Evolutionary conservation across 2,888 invertebrate genomes (phyloP).

Genomic region (Cotesia congregata): DNA sequence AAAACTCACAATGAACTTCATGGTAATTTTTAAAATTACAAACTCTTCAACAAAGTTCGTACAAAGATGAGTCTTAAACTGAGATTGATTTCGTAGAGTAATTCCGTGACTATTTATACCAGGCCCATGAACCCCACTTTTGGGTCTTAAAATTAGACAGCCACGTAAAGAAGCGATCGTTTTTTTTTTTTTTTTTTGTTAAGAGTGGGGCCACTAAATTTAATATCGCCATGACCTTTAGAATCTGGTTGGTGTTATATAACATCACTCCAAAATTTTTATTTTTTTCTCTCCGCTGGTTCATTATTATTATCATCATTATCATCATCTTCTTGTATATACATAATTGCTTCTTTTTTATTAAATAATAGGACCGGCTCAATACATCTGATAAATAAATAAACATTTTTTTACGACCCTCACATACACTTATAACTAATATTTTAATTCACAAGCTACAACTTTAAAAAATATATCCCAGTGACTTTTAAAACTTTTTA

Average conservation of each 20-base stretch:
- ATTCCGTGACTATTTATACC: constrained; percentile 61
- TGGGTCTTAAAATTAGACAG: constrained; percentile 22
- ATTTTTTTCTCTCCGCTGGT: constrained; percentile 4
- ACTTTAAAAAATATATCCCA: neutral
- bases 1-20: constrained; percentile 66
- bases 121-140: constrained; percentile 55
- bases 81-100: constrained; percentile 53
- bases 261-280: neutral
- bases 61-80: constrained; percentile 54
- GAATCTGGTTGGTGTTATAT: constrained; percentile 18
- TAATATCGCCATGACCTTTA: constrained; percentile 51
- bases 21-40: constrained; percentile 51
- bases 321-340: neutral
- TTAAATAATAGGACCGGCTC: constrained; percentile 22
- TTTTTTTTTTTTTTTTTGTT: neutral
- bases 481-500: neutral
- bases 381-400: neutral
- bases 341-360: constrained; percentile 2
- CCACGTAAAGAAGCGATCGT: constrained; percentile 21
- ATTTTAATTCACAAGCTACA: neutral
- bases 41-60: constrained; percentile 43
- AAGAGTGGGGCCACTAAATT: constrained; percentile 40
- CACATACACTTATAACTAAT: neutral
- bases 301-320: neutral
- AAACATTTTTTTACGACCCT: neutral